Percentiles rank a stretch among this genome's conserved stretches.
These are phyloP conservation scores for Falco berigora DNA, from an alignment of 2,797 vertebrate species.

Conservation along the genomic window DNA sequence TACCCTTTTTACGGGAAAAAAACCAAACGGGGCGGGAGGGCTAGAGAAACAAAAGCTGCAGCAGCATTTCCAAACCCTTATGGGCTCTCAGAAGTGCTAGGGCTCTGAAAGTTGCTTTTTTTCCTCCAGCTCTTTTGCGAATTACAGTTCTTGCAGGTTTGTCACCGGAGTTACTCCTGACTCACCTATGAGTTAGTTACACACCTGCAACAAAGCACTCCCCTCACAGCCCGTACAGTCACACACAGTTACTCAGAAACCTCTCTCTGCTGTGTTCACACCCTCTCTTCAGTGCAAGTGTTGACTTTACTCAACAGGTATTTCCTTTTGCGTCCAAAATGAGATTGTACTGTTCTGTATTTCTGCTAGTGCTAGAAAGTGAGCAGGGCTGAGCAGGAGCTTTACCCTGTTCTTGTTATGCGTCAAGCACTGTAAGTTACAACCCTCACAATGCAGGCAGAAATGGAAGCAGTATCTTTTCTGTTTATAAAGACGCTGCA, in stretches of 20 bases:
- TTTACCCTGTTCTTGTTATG: background rate
- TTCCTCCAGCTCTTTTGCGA: fast-evolving
- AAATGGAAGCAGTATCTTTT: background rate
- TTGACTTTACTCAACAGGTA: background rate
- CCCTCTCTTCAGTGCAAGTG: background rate
- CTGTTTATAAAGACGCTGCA: background rate
- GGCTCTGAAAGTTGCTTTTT: background rate
- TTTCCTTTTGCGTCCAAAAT: background rate
- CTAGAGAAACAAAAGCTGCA: background rate
- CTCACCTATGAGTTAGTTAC: background rate
- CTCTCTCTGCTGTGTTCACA: background rate
- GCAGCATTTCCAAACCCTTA: background rate
- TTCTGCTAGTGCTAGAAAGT: background rate
- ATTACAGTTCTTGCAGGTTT: background rate
- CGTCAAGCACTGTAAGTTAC: background rate
- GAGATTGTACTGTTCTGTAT: background rate
- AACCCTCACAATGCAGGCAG: background rate
- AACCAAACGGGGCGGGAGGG: no score
- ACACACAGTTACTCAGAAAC: background rate
- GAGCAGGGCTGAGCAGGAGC: background rate
- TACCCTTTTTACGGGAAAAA: no score
- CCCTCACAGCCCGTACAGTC: background rate
- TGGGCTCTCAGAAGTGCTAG: background rate
- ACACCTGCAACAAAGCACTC: background rate
- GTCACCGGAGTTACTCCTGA: background rate